phyloP scores from a whole-genome alignment of 2,888 invertebrate species.

The Tanaodytes sp. region DNA sequence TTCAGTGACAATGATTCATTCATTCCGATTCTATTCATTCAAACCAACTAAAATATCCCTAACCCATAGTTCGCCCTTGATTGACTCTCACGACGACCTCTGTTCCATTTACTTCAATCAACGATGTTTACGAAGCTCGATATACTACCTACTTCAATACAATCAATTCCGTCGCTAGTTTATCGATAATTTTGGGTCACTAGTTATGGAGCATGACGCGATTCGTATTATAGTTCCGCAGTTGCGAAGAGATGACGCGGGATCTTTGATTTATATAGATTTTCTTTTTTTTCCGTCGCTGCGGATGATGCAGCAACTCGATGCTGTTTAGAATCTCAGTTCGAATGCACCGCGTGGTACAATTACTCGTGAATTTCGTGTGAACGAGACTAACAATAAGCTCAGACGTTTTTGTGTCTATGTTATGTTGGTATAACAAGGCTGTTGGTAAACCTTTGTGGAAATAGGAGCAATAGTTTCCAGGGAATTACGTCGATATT shows the following conservation, averaged over 20 bases:
- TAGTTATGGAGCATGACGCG: constrained; percentile 44
- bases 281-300: constrained; percentile 19
- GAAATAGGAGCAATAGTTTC: constrained; percentile 44
- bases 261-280: constrained; percentile 31
- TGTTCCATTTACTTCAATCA: constrained; percentile 4
- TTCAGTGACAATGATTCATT: no score
- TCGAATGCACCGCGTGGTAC: constrained; percentile 56
- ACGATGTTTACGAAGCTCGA: constrained; percentile 2
- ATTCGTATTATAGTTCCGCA: constrained; percentile 37
- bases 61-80: no score
- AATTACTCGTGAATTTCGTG: constrained; percentile 52
- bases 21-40: no score
- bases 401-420: constrained; percentile 43
- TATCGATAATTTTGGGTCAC: constrained; percentile 50
- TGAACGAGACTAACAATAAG: constrained; percentile 46
- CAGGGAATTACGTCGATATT: constrained; percentile 13
- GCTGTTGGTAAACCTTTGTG: constrained; percentile 31
- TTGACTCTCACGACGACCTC: background rate
- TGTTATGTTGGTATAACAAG: constrained; percentile 38
- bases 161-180: constrained; percentile 8
- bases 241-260: constrained; percentile 39
- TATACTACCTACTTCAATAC: no score
- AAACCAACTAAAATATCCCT: no score
- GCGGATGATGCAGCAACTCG: constrained; percentile 46
- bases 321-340: constrained; percentile 49